phyloP scores from a whole-genome alignment of 2,113 vertebrate genomes.

The Hypocryptadius cinnamomeus region DNA sequence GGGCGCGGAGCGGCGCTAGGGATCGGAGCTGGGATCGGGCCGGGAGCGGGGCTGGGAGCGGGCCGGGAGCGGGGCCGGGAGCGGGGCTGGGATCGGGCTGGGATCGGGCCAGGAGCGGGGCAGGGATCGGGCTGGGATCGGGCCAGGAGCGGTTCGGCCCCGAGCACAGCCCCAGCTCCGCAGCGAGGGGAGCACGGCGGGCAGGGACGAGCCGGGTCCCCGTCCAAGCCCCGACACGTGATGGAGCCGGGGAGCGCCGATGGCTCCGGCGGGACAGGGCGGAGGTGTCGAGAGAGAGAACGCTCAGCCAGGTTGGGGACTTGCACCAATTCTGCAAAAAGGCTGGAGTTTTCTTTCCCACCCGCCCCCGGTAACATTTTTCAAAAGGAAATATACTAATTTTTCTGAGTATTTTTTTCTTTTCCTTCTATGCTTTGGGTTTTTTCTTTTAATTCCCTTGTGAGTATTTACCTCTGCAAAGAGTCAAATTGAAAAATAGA shows the following conservation, averaged over 20 bases:
- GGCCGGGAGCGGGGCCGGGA: too few species aligned
- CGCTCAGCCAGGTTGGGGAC: accelerated
- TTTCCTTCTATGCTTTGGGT: accelerated
- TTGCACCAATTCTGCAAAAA: not conserved
- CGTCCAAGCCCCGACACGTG: slow-evolving; percentile 13
- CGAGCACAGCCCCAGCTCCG: not conserved
- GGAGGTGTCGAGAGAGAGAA: accelerated
- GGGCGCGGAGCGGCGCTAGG: too few species aligned
- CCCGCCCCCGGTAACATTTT: not conserved
- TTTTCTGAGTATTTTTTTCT: not conserved
- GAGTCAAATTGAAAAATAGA: not conserved
- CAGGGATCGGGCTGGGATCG: too few species aligned
- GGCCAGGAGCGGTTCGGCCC: accelerated
- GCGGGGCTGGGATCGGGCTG: not conserved
- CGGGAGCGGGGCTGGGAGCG: accelerated
- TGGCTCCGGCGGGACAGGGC: not conserved
- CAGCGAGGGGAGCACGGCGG: accelerated
- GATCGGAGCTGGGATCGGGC: accelerated
- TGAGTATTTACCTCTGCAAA: not conserved
- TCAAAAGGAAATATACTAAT: not conserved
- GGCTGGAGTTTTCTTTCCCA: too few species aligned
- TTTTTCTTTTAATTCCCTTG: not conserved
- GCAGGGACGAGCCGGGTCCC: not conserved
- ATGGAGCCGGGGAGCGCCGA: not conserved
- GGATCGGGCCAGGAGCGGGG: too few species aligned